Conservation (phyloP, 1,140 invertebrate genomes). For the Himalopsyche phryganea region DNA sequence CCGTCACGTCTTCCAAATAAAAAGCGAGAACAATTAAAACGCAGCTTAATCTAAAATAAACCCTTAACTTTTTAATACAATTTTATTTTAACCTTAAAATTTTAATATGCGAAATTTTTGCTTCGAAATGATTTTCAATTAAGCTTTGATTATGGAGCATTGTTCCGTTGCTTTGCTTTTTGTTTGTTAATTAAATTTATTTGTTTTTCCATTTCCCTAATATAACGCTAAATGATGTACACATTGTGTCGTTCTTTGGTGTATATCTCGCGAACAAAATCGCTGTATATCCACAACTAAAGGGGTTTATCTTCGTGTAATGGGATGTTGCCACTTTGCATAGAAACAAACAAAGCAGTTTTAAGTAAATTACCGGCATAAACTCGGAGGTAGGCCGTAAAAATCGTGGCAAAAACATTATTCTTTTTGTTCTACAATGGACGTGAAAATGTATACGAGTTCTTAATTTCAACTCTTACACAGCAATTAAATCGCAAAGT, state of each 20-base stretch:
- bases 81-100: slow-evolving; percentile 12
- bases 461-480: slow-evolving; percentile 23
- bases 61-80: neutral
- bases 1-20: slow-evolving; percentile 14
- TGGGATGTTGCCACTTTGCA: slow-evolving; percentile 20
- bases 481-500: slow-evolving; percentile 7
- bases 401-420: slow-evolving; percentile 23
- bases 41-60: slow-evolving; percentile 12
- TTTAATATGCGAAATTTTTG: slow-evolving; percentile 7
- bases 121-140: slow-evolving; percentile 26
- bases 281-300: slow-evolving; percentile 17
- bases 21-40: slow-evolving; percentile 23
- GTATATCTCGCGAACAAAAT: slow-evolving; percentile 11
- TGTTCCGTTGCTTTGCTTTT: slow-evolving; percentile 25
- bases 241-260: slow-evolving; percentile 20
- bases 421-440: slow-evolving; percentile 23
- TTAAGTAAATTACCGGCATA: slow-evolving; percentile 27
- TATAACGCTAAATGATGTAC: neutral
- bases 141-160: slow-evolving; percentile 29
- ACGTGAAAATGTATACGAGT: slow-evolving; percentile 22
- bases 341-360: slow-evolving; percentile 19
- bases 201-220: slow-evolving; percentile 20
- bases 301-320: slow-evolving; percentile 21
- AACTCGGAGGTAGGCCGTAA: slow-evolving; percentile 24
- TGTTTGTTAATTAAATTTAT: slow-evolving; percentile 30